Evolutionary conservation across 2,888 invertebrate genomes (phyloP), one percentile per base, ranked within the genome.

Genomic region (Thysanoteuthis rhombus): DNA sequence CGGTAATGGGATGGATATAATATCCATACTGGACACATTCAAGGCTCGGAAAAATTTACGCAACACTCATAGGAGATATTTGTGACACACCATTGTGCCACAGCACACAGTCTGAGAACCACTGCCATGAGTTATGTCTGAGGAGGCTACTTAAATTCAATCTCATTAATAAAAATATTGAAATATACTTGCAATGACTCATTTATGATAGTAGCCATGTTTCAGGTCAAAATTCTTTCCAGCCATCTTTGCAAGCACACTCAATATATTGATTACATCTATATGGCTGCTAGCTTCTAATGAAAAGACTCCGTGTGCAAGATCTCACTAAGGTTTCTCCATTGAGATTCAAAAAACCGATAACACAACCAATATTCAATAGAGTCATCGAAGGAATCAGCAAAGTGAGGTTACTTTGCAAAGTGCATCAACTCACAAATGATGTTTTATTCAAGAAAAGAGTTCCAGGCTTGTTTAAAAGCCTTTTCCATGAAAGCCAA

Each of bases 321-420:
- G n/a, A 75, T 75, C 75, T 75, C n/a, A n/a, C 75, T 75, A 75
- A 75, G 75, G 75, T 75, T 75, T 75, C 75, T 75, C 75, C 75
- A n/a, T 75, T 75, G 75, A 36, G 75, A 75, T 75, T 75, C n/a
- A 75, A 75, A 75, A 75, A 75, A 36, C 75, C n/a, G n/a, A 75
- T 75, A n/a, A 75, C 75, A 75, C n/a, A 75, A 25, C n/a, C 75
- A 75, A 75, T 75, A 75, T 75, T 75, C 75, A 75, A 75, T n/a
- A 75, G 75, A 16, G 75, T 75, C 75, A n/a, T 75, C 75, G 75
- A 75, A 75, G n/a, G 75, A 75, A 75, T 75, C 75, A n/a, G 75
- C 75, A 75, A 75, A 75, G 75, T 75, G n/a, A 36, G 75, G 75
- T 75, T 75, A 75, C 75, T 75, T 75, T 75, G 75, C 75, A 75